Base-by-base conservation (phyloP, 2,113 vertebrate genomes). In the Isurus oxyrinchus region DNA sequence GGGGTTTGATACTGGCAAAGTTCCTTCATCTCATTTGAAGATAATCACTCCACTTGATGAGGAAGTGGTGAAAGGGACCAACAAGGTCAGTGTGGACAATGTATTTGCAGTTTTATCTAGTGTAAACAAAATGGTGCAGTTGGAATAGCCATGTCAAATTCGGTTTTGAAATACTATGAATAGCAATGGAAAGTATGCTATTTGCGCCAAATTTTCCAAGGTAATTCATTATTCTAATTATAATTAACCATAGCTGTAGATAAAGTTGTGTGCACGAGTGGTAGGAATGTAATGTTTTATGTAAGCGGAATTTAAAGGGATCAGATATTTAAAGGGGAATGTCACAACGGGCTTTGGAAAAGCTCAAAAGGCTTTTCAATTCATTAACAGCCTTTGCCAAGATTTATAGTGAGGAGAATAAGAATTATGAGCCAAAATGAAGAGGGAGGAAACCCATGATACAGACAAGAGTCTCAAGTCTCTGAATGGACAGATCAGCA, bases 41-140 rank as follows among this genome's bases (percentile, higher is more conserved):
- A 97, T 99, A 97, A 98, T 99, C 97, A 98, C 98, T 96, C 98
- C 98, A 49, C 97, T 98, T 5, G 96, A 96, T 94, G 97, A 97
- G 8, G 93, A 95, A 7, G 61, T 21, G 3, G 93, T 95, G 93
- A 95, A 95, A 67, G 63, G n/a, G n/a, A 49, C 61, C 25, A 21
- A 63, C 59, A 95, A 95, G 93, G 93, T 95, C 21, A 49, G 93
- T 95, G 44, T 55, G 11, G 55, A 31, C 25, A 14, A 0, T 27
- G 25, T 23, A 31, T 55, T 88, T 88, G 21, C 25, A 3, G 53
- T 55, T 13, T 10, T 31, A 57, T 2, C 25, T 87, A 2, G 44
- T 87, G 13, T 40, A 3, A 86, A 86, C n/a, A 44, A 86, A 44
- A 86, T 49, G 40, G 1, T 86, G 16, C 16, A 49, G 44, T 49